A percentile compares a stretch with the other conserved stretches of the same genome.
These are phyloP conservation scores for Dasyurus viverrinus DNA, from an alignment of 2,113 vertebrate species.

Conservation along the genomic window DNA sequence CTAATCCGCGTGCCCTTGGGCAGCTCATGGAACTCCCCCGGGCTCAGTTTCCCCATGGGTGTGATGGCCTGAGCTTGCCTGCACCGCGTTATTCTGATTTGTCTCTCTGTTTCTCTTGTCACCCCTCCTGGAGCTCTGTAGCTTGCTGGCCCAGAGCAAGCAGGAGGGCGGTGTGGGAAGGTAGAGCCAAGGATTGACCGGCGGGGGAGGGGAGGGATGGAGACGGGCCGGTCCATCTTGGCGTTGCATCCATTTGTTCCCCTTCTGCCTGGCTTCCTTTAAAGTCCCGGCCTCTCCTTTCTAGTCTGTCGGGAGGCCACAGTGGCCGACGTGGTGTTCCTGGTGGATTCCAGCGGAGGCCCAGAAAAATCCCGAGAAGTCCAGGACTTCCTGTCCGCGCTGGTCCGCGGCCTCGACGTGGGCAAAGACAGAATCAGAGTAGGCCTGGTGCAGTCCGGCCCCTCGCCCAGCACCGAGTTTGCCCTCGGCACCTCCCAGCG, in stretches of 20 bases:
- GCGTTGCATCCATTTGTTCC: neutral
- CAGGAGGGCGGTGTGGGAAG: neutral
- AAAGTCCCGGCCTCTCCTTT: conserved; percentile 37
- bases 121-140: neutral
- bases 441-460: conserved; percentile 72
- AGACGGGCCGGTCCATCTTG: neutral
- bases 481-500: conserved; percentile 65
- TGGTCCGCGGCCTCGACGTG: conserved; percentile 72
- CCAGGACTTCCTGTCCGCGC: conserved; percentile 64
- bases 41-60: conserved; percentile 9
- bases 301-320: conserved; percentile 75
- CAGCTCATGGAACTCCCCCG: neutral
- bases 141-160: neutral
- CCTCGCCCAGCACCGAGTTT: conserved; percentile 60
- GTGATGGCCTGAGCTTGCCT: neutral
- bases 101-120: neutral
- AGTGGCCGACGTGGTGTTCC: conserved; percentile 75
- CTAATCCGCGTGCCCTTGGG: neutral
- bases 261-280: neutral
- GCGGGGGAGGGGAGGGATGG: neutral
- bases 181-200: neutral
- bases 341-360: conserved; percentile 72
- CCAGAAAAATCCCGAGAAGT: conserved; percentile 57
- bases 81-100: too few species aligned
- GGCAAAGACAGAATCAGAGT: conserved; percentile 72